A percentile compares a stretch with the other conserved stretches of the same genome.
Conservation (phyloP, 2,797 vertebrate genomes). For the Centroberyx gerrardi region DNA sequence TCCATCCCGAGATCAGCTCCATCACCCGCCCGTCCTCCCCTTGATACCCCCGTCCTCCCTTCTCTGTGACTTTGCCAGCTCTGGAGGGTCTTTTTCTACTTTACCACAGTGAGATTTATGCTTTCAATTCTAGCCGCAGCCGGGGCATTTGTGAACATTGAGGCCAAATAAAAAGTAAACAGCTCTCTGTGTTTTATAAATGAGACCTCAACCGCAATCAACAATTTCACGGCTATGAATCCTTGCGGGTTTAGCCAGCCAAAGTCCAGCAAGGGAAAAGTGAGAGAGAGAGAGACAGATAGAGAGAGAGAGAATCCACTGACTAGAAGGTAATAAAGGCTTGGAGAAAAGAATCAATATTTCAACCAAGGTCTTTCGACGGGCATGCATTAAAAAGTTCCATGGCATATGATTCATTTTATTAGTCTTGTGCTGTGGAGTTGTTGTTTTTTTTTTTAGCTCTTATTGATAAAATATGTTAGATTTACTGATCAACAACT, state of each 20-base stretch:
- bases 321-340: constrained; percentile 64
- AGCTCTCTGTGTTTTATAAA: constrained; percentile 70
- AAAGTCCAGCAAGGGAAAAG: constrained; percentile 19
- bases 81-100: constrained; percentile 38
- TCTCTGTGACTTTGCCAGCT: constrained; percentile 20
- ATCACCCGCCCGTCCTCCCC: constrained; percentile 3
- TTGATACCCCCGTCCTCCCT: constrained; percentile 7
- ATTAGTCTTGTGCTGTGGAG: constrained; percentile 30
- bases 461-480: constrained; percentile 55
- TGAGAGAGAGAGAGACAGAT: constrained; percentile 9
- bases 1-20: constrained; percentile 29
- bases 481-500: constrained; percentile 9
- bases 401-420: constrained; percentile 50
- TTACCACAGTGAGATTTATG: constrained; percentile 70
- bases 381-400: constrained; percentile 56
- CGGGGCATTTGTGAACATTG: constrained; percentile 52
- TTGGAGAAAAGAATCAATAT: constrained; percentile 66
- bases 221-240: constrained; percentile 69
- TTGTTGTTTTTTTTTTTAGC: constrained; percentile 16
- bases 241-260: constrained; percentile 40
- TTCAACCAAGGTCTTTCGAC: constrained; percentile 56
- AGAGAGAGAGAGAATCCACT: constrained; percentile 37
- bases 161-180: constrained; percentile 74
- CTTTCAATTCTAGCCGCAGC: constrained; percentile 60
- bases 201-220: constrained; percentile 73